phyloP scores from a whole-genome alignment of 2,888 invertebrate genomes.

The Pogonocherus hispidulus region DNA sequence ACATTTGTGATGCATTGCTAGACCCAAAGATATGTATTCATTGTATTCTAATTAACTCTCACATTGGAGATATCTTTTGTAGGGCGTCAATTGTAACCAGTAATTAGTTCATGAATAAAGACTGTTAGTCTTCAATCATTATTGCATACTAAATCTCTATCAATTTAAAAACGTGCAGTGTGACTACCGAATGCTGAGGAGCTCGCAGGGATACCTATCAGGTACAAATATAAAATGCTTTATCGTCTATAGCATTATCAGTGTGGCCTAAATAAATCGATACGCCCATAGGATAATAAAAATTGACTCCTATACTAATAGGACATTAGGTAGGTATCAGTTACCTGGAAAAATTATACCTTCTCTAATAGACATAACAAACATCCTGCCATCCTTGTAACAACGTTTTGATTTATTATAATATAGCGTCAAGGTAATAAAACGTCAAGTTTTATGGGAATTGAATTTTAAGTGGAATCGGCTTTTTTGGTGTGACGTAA shows the following conservation, averaged over 20 bases:
- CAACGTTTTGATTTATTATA: constrained; percentile 22
- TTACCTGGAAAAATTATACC: constrained; percentile 24
- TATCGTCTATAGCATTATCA: constrained; percentile 10
- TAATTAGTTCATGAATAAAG: no score
- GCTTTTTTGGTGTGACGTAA: constrained; percentile 5
- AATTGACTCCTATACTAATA: constrained; percentile 23
- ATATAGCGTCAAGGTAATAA: constrained; percentile 11
- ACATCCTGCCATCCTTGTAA: background rate
- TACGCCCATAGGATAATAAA: constrained; percentile 16
- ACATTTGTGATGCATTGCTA: no score
- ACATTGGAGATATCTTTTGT: no score
- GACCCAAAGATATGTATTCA: no score
- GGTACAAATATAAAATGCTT: constrained; percentile 8
- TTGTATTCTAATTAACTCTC: no score
- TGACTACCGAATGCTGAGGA: no score
- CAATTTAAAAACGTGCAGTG: no score
- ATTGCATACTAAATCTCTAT: no score
- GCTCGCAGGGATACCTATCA: no score
- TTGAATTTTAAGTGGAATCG: constrained; percentile 21
- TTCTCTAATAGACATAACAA: constrained; percentile 22
- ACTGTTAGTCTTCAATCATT: no score
- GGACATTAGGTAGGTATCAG: constrained; percentile 7
- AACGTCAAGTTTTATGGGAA: constrained; percentile 12
- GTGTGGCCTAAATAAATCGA: constrained; percentile 10
- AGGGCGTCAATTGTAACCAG: no score